phyloP scores from a whole-genome alignment of 2,888 invertebrate genomes.

The Drosophila anomalata region DNA sequence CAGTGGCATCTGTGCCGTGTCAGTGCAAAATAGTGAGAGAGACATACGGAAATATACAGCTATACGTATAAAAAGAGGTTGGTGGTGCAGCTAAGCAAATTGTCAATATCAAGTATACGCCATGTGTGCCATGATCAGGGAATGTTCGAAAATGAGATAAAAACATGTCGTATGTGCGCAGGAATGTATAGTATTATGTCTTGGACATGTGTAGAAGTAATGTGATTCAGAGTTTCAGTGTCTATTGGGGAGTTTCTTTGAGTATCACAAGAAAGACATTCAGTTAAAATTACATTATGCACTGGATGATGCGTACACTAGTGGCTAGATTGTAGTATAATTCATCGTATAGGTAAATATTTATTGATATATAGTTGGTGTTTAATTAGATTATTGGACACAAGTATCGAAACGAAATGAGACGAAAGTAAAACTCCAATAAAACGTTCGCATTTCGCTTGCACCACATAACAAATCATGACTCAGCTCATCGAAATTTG shows the following conservation, averaged over 20 bases:
- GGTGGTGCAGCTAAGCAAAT: constrained; percentile 38
- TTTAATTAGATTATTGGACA: constrained; percentile 57
- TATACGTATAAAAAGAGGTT: not conserved
- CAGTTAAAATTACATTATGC: constrained; percentile 77
- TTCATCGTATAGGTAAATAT: constrained; percentile 47
- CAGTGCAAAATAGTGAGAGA: constrained; percentile 29
- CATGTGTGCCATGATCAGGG: constrained; percentile 53
- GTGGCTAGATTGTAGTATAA: constrained; percentile 58
- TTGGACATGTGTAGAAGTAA: constrained; percentile 10
- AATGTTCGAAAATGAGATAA: constrained; percentile 17
- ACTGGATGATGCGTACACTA: constrained; percentile 77
- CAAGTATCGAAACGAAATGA: constrained; percentile 61
- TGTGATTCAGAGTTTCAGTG: constrained; percentile 20
- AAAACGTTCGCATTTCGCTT: constrained; percentile 75
- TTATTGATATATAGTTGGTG: constrained; percentile 41
- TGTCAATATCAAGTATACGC: constrained; percentile 48
- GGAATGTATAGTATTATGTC: constrained; percentile 16
- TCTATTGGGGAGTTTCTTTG: constrained; percentile 55
- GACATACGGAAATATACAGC: not conserved
- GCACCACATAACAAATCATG: constrained; percentile 78
- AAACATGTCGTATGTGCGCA: constrained; percentile 33
- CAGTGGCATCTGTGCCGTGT: constrained; percentile 57
- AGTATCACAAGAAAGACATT: constrained; percentile 73
- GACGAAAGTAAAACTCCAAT: constrained; percentile 65
- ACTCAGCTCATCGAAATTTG: constrained; percentile 54